A percentile compares a stretch with the other conserved stretches of the same genome.
Conservation (phyloP, 1,140 invertebrate species). For the Vanessa tameamea region DNA sequence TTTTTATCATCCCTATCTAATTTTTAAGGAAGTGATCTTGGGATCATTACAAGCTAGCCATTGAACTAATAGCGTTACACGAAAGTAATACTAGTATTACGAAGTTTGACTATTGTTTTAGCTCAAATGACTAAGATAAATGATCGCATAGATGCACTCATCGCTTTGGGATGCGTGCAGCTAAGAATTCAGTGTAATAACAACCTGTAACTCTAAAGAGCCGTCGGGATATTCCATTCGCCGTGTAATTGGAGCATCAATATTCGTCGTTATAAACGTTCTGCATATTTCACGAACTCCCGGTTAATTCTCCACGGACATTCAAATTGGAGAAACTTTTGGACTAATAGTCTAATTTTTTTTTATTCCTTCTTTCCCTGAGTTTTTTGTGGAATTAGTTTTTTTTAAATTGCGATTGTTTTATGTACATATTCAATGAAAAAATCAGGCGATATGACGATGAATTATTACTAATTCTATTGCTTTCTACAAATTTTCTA, state of each 20-base stretch:
- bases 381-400: not conserved
- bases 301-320: constrained; percentile 6
- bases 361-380: not conserved
- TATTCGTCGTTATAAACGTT: constrained; percentile 46
- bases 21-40: no score
- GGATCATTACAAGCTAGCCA: no score
- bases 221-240: constrained; percentile 39
- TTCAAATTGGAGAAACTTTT: constrained; percentile 16
- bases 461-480: no score
- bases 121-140: no score
- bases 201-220: constrained; percentile 1
- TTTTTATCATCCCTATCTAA: no score
- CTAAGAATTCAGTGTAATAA: not conserved
- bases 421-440: not conserved
- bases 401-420: not conserved
- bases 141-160: no score
- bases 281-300: constrained; percentile 47
- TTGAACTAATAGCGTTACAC: no score
- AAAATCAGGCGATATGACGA: no score
- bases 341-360: not conserved
- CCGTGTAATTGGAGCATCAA: constrained; percentile 53
- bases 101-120: no score
- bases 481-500: no score
- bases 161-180: not conserved
- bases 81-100: no score